A percentile compares a stretch with the other conserved stretches of the same genome.
phyloP scores from a whole-genome alignment of 2,113 vertebrate genomes.

The Sphaerodactylus townsendi region DNA sequence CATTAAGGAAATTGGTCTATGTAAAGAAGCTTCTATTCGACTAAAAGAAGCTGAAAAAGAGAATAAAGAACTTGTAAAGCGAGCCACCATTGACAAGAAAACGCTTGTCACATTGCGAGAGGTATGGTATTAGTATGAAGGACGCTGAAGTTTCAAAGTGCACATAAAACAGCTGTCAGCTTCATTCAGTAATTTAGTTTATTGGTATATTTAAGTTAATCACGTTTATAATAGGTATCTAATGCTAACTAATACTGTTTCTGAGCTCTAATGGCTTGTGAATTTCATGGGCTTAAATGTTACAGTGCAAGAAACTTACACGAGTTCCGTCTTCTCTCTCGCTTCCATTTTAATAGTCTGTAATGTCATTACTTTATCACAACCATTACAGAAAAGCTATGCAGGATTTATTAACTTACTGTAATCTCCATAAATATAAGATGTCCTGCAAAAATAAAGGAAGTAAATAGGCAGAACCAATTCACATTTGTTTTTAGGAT shows the following conservation, averaged over 20 bases:
- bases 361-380: background rate
- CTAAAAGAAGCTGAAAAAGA: conserved; percentile 93
- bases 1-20: conserved; percentile 87
- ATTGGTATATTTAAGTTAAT: background rate
- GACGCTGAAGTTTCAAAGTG: background rate
- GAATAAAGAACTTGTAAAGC: conserved; percentile 95
- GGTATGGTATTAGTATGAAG: conserved; percentile 55
- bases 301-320: background rate
- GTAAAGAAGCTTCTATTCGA: conserved; percentile 88
- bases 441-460: background rate
- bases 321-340: background rate
- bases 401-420: background rate
- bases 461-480: background rate
- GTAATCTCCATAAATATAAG: background rate
- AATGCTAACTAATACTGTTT: background rate
- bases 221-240: background rate
- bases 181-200: background rate
- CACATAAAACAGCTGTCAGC: background rate
- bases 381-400: background rate
- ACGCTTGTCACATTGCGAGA: conserved; percentile 91
- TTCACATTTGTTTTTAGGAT: background rate
- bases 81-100: conserved; percentile 93
- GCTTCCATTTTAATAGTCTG: background rate
- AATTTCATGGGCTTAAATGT: background rate
- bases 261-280: background rate